Evolutionary conservation across 2,113 vertebrate species (phyloP), one percentile per base, ranked within the genome.

Genomic region (Cairina moschata): DNA sequence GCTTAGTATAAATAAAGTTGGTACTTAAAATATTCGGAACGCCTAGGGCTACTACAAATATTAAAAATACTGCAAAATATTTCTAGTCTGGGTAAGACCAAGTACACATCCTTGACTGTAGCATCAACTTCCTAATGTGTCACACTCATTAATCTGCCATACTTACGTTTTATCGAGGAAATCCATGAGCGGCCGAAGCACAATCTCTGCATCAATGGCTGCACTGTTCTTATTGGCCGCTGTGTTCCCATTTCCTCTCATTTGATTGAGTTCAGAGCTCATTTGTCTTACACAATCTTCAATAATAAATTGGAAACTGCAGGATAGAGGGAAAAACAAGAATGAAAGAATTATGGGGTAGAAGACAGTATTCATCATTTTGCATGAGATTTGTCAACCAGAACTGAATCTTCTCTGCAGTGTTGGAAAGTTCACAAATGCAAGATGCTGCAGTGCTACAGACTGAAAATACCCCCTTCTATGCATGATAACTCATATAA

Each of bases 271-370:
- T 95, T 99, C 99, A 62, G 98, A 97, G 96, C 98, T 99, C 99
- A 99, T 99, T 96, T 99, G 99, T 92, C 98, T 99, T 87, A 99
- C 97, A 59, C 99, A 99, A 42, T 99, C 99, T 97, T 99, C 99
- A 59, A 99, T 99, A 77, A 99, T 98, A 63, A 97, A 97, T 79
- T 99, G 98, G 97, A 99, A 99, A 97, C 99, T 99, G 85, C 21
- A 84, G 54, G 55, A 63, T 2, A 52, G 34, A 92, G 25, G 32
- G 60, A 59, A 83, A 83, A 73, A 54, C 48, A 14, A 74, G 50
- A 88, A 77, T 63, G 50, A 62, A 83, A 63, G 65, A 88, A 90
- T 59, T 96, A 23, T 75, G 29, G 10, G 65, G 54, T 22, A 75
- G 73, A 92, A 88, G 74, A 20, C 38, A 81, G 26, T 8, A 73